These are phyloP conservation scores for Tipula helvola DNA, from an alignment of 2,888 invertebrate genomes.

Conservation along the genomic window DNA sequence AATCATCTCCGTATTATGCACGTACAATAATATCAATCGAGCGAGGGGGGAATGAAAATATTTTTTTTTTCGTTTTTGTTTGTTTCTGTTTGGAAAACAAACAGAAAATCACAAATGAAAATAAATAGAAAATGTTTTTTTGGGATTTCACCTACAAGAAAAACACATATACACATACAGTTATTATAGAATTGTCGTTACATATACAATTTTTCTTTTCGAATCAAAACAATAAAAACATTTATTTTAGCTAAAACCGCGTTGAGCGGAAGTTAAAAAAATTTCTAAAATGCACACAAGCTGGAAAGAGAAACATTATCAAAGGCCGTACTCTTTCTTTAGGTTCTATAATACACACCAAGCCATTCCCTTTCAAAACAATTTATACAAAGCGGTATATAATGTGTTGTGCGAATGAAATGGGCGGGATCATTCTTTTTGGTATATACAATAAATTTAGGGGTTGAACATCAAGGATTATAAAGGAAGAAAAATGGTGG, in stretches of 20 bases:
- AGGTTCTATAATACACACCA: background rate
- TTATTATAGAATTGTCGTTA: background rate
- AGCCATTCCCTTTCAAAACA: background rate
- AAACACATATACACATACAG: conserved; percentile 31
- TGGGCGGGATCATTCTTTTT: background rate
- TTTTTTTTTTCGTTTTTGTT: background rate
- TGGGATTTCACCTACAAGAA: conserved; percentile 29
- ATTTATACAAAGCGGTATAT: background rate
- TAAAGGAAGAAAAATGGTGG: too few relatives aligned
- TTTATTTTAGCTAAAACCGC: conserved; percentile 9
- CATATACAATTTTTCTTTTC: background rate
- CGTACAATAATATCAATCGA: background rate
- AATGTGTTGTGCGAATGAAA: background rate
- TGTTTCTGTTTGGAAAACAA: background rate
- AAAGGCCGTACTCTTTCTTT: background rate
- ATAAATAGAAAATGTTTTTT: conserved; percentile 8
- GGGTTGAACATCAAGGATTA: too few relatives aligned
- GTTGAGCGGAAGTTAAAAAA: background rate
- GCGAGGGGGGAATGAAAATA: background rate
- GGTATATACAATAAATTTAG: too few relatives aligned
- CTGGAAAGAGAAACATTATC: background rate
- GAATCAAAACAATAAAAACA: conserved; percentile 7
- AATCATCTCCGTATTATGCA: background rate
- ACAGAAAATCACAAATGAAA: background rate
- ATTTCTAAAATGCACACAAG: background rate